phyloP scores from a whole-genome alignment of 30 jellyfish, hydroid and myxozoan genomes.

The Aurelia aurita complex sp. Pacific region DNA sequence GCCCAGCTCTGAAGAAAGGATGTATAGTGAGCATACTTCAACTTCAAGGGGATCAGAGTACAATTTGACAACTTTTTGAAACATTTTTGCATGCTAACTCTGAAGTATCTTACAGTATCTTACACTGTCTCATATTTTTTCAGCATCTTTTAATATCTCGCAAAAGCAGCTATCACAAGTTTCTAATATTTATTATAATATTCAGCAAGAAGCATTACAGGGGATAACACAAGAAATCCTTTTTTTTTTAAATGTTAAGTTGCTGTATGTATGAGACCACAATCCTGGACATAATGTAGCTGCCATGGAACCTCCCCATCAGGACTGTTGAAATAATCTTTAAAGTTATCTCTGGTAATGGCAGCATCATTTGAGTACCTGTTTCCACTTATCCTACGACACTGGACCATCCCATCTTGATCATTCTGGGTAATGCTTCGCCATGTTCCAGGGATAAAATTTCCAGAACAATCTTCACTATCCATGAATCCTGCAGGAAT shows the following conservation, averaged over 20 bases:
- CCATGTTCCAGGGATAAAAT: constrained; percentile 22
- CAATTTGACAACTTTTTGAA: constrained; percentile 7
- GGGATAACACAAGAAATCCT: constrained; percentile 14
- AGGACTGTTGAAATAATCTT: constrained; percentile 4
- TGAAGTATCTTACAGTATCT: constrained; percentile 9
- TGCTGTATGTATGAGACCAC: constrained; percentile 30
- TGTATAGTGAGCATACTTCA: not conserved
- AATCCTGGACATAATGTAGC: constrained; percentile 18
- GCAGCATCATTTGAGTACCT: constrained; percentile 24
- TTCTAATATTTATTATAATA: not conserved
- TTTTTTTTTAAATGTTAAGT: constrained; percentile 4
- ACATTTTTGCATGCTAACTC: not conserved
- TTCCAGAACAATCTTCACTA: constrained; percentile 9
- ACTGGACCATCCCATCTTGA: constrained; percentile 14
- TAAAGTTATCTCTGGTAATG: constrained; percentile 19
- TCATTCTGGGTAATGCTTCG: constrained; percentile 31
- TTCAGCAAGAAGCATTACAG: not conserved
- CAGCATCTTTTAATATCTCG: not conserved
- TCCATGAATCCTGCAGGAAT: constrained; percentile 30
- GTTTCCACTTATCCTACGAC: constrained; percentile 18
- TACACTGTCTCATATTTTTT: constrained; percentile 12
- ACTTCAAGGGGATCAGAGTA: constrained; percentile 15
- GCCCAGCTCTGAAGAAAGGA: constrained; percentile 11
- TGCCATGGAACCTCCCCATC: constrained; percentile 32
- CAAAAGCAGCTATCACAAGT: constrained; percentile 14